Percentiles rank a stretch among this genome's conserved stretches.
Conservation (phyloP, 2,113 vertebrate species). For the Setophaga coronata region DNA sequence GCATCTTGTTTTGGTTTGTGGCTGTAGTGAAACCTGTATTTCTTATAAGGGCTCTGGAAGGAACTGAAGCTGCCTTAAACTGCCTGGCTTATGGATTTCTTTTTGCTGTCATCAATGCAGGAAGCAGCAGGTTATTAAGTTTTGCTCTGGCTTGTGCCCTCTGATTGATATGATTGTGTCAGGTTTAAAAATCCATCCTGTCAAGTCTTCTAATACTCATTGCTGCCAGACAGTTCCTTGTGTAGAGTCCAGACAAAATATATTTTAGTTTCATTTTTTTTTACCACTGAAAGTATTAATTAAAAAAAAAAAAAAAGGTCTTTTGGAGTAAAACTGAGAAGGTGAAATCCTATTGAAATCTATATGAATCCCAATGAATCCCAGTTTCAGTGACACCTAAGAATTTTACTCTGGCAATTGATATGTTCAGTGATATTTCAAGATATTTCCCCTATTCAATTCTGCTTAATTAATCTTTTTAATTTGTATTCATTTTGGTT, state of each 20-base stretch:
- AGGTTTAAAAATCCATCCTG: conserved; percentile 60
- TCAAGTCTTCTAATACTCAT: conserved; percentile 18
- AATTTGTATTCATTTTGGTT: not conserved
- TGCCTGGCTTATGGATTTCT: conserved; percentile 46
- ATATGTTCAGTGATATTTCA: not conserved
- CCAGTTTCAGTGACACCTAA: not conserved
- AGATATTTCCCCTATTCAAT: not conserved
- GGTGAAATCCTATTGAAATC: not conserved
- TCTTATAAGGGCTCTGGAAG: not conserved
- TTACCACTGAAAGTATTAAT: not conserved
- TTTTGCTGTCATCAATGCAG: conserved; percentile 18
- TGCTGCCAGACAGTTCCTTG: conserved; percentile 10
- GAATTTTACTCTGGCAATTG: not conserved
- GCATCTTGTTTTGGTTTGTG: not conserved
- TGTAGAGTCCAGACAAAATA: conserved; percentile 28
- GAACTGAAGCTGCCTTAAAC: not conserved
- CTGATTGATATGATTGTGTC: conserved; percentile 45
- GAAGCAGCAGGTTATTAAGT: conserved; percentile 52
- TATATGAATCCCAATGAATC: not conserved
- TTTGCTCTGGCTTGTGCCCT: conserved; percentile 9
- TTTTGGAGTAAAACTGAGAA: not conserved
- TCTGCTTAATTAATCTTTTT: not conserved
- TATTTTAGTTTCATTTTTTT: not conserved
- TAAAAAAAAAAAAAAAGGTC: not conserved
- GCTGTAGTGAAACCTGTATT: not conserved